Evolutionary conservation across 2,113 vertebrate genomes (phyloP).

Genomic region (Clinocottus analis): DNA sequence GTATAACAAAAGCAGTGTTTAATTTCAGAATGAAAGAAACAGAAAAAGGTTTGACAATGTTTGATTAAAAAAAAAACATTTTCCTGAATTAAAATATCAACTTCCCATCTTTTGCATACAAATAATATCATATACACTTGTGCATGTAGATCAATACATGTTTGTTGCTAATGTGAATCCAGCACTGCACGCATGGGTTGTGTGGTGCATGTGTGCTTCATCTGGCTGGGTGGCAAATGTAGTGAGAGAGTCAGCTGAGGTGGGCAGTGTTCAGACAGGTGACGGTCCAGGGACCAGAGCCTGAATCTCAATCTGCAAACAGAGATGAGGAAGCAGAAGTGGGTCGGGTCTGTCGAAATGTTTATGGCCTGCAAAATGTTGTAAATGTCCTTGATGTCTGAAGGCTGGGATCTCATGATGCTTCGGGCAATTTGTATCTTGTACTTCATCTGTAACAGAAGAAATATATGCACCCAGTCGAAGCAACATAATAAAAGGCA

Average conservation of each 20-base stretch:
- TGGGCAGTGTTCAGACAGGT: conserved; percentile 17
- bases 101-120: neutral
- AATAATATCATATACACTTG: neutral
- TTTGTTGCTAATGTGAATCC: neutral
- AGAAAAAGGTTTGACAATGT: neutral
- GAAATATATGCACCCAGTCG: neutral
- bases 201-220: neutral
- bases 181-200: neutral
- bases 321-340: conserved; percentile 7
- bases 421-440: neutral
- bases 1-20: too few relatives aligned
- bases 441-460: neutral
- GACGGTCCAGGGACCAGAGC: conserved; percentile 8
- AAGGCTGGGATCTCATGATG: conserved; percentile 4
- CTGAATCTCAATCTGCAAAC: conserved; percentile 24
- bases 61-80: neutral
- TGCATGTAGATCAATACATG: neutral
- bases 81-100: neutral
- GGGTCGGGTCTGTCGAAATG: neutral
- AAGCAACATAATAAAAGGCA: neutral
- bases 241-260: neutral
- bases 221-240: conserved; percentile 2
- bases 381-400: conserved; percentile 22
- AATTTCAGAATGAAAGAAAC: neutral
- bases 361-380: conserved; percentile 11